A percentile compares a stretch with the other conserved stretches of the same genome.
Conservation (phyloP, 2,113 vertebrate species). For the Gallinago jamesoni region DNA sequence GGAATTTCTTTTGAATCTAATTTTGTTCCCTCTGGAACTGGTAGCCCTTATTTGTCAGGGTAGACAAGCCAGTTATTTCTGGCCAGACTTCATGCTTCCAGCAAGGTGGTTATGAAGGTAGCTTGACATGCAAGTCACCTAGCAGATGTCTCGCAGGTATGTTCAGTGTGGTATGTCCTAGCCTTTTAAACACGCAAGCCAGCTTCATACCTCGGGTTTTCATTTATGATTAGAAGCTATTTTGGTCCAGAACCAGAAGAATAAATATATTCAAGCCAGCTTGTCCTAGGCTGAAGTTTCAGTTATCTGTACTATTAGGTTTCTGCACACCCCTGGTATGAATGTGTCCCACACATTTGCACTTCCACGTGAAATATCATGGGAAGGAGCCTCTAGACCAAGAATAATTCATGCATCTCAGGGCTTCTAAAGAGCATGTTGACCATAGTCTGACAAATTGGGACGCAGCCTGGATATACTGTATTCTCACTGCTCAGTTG, state of each 20-base stretch:
- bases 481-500: background rate
- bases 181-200: background rate
- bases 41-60: background rate
- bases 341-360: background rate
- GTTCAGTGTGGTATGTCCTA: background rate
- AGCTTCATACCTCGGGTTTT: background rate
- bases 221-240: background rate
- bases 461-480: background rate
- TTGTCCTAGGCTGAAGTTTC: background rate
- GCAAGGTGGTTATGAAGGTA: background rate
- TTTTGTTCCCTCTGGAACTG: background rate
- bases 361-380: background rate
- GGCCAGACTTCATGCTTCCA: background rate
- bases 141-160: background rate
- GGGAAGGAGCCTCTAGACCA: background rate
- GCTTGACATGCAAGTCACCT: background rate
- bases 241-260: background rate
- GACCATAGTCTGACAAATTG: background rate
- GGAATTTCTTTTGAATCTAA: background rate
- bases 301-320: background rate
- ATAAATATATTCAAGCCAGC: background rate
- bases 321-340: background rate
- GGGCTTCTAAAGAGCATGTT: background rate
- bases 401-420: background rate
- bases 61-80: background rate